Evolutionary conservation across 2,797 vertebrate species (phyloP).

Genomic region (Platyrinchus mystaceus): DNA sequence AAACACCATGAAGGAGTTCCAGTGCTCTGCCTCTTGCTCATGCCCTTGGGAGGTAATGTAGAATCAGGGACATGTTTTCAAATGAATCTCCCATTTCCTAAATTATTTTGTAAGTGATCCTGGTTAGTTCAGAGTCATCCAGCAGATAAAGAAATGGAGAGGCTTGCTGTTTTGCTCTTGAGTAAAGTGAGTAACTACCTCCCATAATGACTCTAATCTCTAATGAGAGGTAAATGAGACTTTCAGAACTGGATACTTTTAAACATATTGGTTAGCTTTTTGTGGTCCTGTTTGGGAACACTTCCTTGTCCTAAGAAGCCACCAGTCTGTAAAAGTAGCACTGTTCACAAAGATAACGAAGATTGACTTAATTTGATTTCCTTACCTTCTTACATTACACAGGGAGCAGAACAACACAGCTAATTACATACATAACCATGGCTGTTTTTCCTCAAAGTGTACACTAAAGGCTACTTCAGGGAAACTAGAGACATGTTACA

Average conservation of each 20-base stretch:
- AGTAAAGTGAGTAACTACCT: neutral
- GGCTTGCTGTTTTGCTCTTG: neutral
- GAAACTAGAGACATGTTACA: neutral
- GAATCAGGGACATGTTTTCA: neutral
- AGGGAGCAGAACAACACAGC: neutral
- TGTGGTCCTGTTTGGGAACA: neutral
- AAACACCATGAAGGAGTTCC: neutral
- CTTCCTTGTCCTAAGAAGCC: neutral
- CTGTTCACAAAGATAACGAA: neutral
- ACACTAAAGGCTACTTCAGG: neutral
- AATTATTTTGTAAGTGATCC: neutral
- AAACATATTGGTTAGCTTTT: neutral
- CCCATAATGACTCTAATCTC: neutral
- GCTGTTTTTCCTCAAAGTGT: neutral
- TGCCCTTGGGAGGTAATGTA: neutral
- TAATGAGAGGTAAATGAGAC: conserved; percentile 3
- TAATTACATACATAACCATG: neutral
- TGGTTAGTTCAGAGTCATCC: neutral
- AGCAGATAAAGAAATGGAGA: neutral
- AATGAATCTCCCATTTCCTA: neutral
- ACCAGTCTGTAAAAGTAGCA: neutral
- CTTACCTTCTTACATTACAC: neutral
- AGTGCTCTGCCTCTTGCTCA: neutral
- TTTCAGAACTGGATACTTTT: neutral
- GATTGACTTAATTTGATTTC: neutral